Evolutionary conservation across 1,140 invertebrate genomes (phyloP), one percentile per base, ranked within the genome.

Genomic region (Heliothis virescens): DNA sequence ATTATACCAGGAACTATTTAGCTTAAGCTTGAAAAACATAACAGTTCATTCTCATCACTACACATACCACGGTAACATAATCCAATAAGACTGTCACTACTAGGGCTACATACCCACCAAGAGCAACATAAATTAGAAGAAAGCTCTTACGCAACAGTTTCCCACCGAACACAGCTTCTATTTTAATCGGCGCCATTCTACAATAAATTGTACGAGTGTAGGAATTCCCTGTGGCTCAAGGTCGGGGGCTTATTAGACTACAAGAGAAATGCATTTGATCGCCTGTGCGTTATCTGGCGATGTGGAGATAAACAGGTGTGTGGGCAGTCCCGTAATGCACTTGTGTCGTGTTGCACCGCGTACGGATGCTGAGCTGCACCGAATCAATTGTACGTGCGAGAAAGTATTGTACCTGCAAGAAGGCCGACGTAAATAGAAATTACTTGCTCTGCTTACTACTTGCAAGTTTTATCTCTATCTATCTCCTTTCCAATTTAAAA

Each of bases 251-350:
- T 91, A 89, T 90, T 89, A 90, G 87, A 82, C 71, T 72, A 93
- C 90, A 92, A 89, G 91, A 85, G 90, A 93, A 93, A 91, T 85
- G 87, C 91, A 91, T 92, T 92, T 92, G 89, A 86, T 52, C 79
- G 80, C 89, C 86, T 84, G n/a, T 69, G 73, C 50, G 65, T 86
- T 88, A 86, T 88, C 86, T 90, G 82, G 81, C 57, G 86, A 89
- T 90, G 79, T 63, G 55, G 73, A 88, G 89, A 89, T 90, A 89
- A 90, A 85, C 89, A 89, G 85, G 86, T 90, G 90, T 83, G 86
- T 89, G 87, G 86, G 88, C 83, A 15, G 34, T 75, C 41, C 71
- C 71, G 52, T 55, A 71, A 71, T 71, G 67, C 67, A 71, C 67
- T 71, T 29, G 67, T 34, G 67, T 12, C 21, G 67, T 71, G 67